A percentile compares a stretch with the other conserved stretches of the same genome.
Evolutionary conservation across 2,888 invertebrate species (phyloP).

Genomic region (Pteria penguin): DNA sequence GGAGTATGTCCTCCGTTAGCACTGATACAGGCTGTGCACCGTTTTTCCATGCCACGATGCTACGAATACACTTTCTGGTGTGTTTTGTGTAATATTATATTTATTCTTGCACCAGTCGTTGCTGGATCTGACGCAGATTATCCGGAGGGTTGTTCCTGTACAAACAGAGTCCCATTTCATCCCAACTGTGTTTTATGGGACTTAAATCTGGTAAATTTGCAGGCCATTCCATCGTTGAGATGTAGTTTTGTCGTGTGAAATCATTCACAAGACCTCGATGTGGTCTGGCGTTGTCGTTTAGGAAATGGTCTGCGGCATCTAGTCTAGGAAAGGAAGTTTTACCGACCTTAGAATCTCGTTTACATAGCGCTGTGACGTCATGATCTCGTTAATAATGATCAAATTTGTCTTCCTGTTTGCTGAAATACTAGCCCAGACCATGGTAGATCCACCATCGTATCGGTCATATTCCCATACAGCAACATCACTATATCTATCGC

Average conservation of each 20-base stretch:
- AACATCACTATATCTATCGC: background rate
- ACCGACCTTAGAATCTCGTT: background rate
- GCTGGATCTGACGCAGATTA: background rate
- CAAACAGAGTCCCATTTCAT: background rate
- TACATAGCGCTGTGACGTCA: constrained; percentile 20
- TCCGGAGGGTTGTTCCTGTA: background rate
- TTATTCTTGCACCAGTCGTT: background rate
- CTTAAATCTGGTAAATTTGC: constrained; percentile 3
- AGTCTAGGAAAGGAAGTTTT: constrained; percentile 16
- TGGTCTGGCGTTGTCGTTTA: constrained; percentile 20
- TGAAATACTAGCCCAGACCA: background rate
- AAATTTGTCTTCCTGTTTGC: background rate
- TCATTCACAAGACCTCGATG: constrained; percentile 15
- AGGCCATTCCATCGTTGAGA: background rate
- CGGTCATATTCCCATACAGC: background rate
- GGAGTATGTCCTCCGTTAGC: background rate
- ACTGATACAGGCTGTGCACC: too few relatives aligned
- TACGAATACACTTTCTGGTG: background rate
- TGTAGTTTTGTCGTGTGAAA: constrained; percentile 4
- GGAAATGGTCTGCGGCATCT: background rate
- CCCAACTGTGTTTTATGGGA: background rate
- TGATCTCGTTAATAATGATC: background rate
- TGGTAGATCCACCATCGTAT: background rate
- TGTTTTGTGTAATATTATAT: background rate
- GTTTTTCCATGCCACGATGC: background rate